These are phyloP conservation scores for Terebella lapidaria DNA, from an alignment of 2,888 invertebrate species.

Conservation along the genomic window DNA sequence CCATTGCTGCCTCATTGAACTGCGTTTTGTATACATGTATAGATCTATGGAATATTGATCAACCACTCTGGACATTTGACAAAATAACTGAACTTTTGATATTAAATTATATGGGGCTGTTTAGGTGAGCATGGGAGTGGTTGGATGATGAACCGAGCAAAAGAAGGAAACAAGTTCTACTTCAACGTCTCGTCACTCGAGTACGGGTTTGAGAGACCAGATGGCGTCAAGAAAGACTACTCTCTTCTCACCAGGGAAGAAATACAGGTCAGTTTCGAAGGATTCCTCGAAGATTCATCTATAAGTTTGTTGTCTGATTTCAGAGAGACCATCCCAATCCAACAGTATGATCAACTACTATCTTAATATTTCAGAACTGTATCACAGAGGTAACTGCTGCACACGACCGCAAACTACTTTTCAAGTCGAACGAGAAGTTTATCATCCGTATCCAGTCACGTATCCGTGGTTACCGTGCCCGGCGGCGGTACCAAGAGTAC, in stretches of 20 bases:
- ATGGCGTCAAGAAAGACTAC: conserved; percentile 42
- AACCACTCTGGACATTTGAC: too few relatives aligned
- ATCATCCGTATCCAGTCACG: conserved; percentile 62
- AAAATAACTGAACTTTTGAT: too few relatives aligned
- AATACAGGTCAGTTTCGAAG: conserved; percentile 30
- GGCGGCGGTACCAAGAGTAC: conserved; percentile 33
- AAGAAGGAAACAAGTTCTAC: conserved; percentile 41
- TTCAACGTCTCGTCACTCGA: conserved; percentile 41
- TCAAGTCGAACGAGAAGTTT: conserved; percentile 45
- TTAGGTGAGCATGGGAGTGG: conserved; percentile 45
- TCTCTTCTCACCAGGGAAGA: conserved; percentile 47
- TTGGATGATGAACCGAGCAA: conserved; percentile 48
- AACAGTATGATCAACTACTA: background rate
- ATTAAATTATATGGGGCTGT: too few relatives aligned
- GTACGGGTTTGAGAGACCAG: conserved; percentile 40
- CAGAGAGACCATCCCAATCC: background rate
- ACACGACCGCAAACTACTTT: conserved; percentile 43
- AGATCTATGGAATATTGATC: too few relatives aligned
- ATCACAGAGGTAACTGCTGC: conserved; percentile 43
- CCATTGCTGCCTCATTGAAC: too few relatives aligned
- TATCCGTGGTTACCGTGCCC: conserved; percentile 61
- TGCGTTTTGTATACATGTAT: too few relatives aligned
- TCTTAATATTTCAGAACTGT: conserved; percentile 30
- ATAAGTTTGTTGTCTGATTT: background rate
- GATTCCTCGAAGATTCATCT: too few relatives aligned